Base-by-base conservation (phyloP, 2,888 invertebrate genomes). In the Eupithecia inturbata region DNA sequence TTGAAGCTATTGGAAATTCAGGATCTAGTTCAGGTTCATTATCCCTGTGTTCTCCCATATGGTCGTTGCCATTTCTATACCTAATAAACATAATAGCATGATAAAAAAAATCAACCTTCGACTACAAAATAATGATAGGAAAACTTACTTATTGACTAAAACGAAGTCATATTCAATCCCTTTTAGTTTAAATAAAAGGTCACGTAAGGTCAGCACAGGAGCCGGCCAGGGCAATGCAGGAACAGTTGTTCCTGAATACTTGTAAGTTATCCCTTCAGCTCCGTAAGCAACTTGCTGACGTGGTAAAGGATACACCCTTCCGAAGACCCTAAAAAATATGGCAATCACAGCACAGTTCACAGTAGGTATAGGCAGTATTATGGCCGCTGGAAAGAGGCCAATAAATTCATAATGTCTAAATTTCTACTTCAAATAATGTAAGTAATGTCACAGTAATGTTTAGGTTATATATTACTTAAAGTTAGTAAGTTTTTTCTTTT, bases 31-130 rank as follows among this genome's bases (percentile, higher is more conserved):
- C 96, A 16, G 94, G 94, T 89, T 97, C 97, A 82, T 96, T 96
- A 84, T 97, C 97, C 83, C 96, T 93, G 82, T 97, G 97, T 82
- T 96, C 96, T 14, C 97, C 96, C 88, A 97, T 96, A 80, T 96
- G 95, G 84, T 97, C 96, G 60, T 88, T 86, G 16, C 97, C 97
- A 89, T 96, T 95, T 83, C 95, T 93, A 83, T 97, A 97, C 86
- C 96, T 97, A 81, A 67, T 19, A 64, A 64, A 64, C n/a, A 63
- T 36, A 64, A 62, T 31, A 31, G 3, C 10, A 53, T 53, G 3
- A 53, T 49, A 49, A 49, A 9, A 49, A 49, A n/a, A 36, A 36
- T 1, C 4, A 7, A 7, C 14, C 12, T 6, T n/a, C n/a, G 19
- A 49, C 49, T 9, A n/a, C n/a, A 49, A 49, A 49, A 49, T 49